Conservation (phyloP, 2,888 invertebrate species). For the Epinotia ramella region DNA sequence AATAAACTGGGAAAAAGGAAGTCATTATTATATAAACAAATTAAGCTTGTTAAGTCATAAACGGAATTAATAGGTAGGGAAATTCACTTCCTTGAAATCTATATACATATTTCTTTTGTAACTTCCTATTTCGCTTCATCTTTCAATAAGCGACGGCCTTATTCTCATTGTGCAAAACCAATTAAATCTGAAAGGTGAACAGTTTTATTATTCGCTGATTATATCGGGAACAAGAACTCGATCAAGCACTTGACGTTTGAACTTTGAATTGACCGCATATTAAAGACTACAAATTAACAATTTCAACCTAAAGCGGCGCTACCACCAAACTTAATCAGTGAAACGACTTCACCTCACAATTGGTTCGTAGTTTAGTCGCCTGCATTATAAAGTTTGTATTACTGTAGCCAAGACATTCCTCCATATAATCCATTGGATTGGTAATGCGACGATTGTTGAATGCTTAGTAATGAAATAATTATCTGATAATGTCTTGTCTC, state of each 20-base stretch:
- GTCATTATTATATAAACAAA: neutral
- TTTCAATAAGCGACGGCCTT: neutral
- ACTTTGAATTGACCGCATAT: conserved; percentile 45
- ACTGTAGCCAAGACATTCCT: conserved; percentile 25
- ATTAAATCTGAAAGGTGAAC: conserved; percentile 43
- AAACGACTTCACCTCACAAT: neutral
- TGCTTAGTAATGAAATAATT: conserved; percentile 29
- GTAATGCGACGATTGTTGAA: conserved; percentile 22
- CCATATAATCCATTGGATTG: conserved; percentile 29
- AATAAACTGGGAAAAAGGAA: too few relatives aligned
- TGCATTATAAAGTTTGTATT: conserved; percentile 19
- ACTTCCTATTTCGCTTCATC: neutral
- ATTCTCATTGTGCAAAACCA: conserved; percentile 32
- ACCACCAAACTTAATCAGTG: neutral
- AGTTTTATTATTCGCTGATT: conserved; percentile 43
- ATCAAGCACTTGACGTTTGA: conserved; percentile 45
- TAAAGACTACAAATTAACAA: conserved; percentile 25
- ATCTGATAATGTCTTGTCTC: conserved; percentile 17
- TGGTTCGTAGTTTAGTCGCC: neutral
- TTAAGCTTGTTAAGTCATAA: neutral
- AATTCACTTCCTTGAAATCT: neutral
- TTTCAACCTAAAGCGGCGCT: conserved; percentile 3
- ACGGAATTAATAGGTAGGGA: neutral
- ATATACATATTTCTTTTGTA: neutral
- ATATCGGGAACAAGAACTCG: conserved; percentile 42